Evolutionary conservation across 2,797 vertebrate species (phyloP).

Genomic region (Rhincodon typus): DNA sequence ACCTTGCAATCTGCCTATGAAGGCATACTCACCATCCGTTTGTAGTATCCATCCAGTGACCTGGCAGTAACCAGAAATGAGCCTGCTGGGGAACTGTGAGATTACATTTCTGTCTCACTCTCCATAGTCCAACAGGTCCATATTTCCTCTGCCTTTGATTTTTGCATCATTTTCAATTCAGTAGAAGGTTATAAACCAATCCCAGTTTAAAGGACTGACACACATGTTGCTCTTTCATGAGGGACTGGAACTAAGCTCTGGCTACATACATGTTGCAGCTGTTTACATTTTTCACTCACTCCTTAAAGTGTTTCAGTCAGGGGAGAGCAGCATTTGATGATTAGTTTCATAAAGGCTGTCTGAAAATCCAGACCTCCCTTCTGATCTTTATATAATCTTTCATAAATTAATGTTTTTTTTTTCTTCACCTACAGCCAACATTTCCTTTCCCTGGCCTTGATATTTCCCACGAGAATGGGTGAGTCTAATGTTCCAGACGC

Average conservation of each 20-base stretch:
- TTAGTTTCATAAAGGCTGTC: neutral
- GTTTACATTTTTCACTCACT: slow-evolving; percentile 10
- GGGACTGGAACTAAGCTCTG: neutral
- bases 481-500: neutral
- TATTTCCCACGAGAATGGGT: slow-evolving; percentile 13
- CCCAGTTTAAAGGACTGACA: neutral
- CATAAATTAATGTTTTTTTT: neutral
- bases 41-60: neutral
- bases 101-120: neutral
- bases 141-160: slow-evolving; percentile 7
- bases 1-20: neutral
- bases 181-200: neutral
- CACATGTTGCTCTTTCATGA: neutral
- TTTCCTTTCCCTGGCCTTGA: neutral
- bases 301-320: neutral
- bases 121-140: neutral
- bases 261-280: slow-evolving; percentile 1
- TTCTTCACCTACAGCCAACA: slow-evolving; percentile 11
- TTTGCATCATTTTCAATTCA: neutral
- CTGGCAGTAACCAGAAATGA: neutral
- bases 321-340: neutral
- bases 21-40: neutral
- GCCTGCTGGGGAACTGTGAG: neutral
- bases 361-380: neutral
- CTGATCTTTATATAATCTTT: slow-evolving; percentile 29